Conservation (phyloP, 2,113 vertebrate species). For the Alligator mississippiensis region DNA sequence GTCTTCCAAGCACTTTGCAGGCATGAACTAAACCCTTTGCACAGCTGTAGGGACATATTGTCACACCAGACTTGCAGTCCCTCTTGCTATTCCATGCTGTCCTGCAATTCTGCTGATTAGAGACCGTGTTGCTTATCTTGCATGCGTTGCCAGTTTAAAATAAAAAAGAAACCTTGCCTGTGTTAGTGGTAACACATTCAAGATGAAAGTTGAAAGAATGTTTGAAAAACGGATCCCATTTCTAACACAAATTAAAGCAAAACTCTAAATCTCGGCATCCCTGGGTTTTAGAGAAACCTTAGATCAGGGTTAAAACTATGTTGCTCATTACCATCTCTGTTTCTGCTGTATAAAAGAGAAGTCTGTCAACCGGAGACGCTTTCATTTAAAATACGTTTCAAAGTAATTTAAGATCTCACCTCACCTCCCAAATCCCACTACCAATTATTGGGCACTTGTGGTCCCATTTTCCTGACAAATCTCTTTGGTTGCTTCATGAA, state of each 20-base stretch:
- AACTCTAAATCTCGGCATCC: not conserved
- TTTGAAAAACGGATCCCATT: not conserved
- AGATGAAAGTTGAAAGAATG: not conserved
- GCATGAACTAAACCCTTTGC: not conserved
- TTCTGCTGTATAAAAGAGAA: not conserved
- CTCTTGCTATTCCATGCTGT: not conserved
- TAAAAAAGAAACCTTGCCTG: not conserved
- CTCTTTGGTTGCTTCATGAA: not conserved
- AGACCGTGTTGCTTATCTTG: not conserved
- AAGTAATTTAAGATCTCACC: not conserved
- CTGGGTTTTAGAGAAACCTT: not conserved
- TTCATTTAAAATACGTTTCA: not conserved
- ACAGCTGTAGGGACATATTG: not conserved
- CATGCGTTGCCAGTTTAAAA: not conserved
- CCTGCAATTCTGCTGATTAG: not conserved
- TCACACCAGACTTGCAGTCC: not conserved
- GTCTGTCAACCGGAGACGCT: not conserved
- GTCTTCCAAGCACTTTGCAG: not conserved
- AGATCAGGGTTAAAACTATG: not conserved
- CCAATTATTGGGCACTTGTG: not conserved
- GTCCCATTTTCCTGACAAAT: not conserved
- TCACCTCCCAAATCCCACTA: not conserved
- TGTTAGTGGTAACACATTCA: not conserved
- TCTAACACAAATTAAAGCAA: not conserved
- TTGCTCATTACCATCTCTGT: not conserved